A percentile compares a stretch with the other conserved stretches of the same genome.
These are phyloP conservation scores for Chironomus tepperi DNA, from an alignment of 1,140 invertebrate genomes.

Conservation along the genomic window DNA sequence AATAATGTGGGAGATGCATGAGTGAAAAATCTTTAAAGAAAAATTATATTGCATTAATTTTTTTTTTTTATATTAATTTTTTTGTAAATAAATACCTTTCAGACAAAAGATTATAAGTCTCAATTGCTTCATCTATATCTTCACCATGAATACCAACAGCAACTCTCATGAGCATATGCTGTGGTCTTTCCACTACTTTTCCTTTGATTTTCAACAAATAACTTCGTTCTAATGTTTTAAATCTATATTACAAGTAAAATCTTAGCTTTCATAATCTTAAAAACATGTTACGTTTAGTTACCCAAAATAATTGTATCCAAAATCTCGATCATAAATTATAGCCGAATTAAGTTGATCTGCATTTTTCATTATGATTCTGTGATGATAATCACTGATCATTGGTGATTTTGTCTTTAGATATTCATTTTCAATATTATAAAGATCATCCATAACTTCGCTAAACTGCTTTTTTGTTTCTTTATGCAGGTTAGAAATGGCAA, in stretches of 20 bases:
- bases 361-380: conserved; percentile 79
- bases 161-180: conserved; percentile 98
- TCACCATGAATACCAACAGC: conserved; percentile 93
- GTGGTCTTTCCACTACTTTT: conserved; percentile 92
- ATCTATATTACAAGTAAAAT: conserved; percentile 37
- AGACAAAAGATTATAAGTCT: conserved; percentile 94
- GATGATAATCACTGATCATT: conserved; percentile 78
- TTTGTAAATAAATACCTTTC: conserved; percentile 47
- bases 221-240: conserved; percentile 94
- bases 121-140: conserved; percentile 86
- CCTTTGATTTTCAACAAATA: conserved; percentile 91
- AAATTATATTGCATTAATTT: too few species aligned
- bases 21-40: conserved; percentile 66
- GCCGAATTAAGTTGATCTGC: conserved; percentile 87
- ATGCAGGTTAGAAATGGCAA: conserved; percentile 95
- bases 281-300: too few species aligned
- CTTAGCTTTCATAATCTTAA: too few species aligned
- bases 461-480: conserved; percentile 92
- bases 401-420: conserved; percentile 60
- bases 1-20: conserved; percentile 97
- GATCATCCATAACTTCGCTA: conserved; percentile 82
- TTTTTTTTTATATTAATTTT: too few species aligned
- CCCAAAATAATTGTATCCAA: conserved; percentile 96
- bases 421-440: conserved; percentile 69
- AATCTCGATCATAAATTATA: conserved; percentile 96